Evolutionary conservation across 2,797 vertebrate species (phyloP).

Genomic region (Mycteria americana): DNA sequence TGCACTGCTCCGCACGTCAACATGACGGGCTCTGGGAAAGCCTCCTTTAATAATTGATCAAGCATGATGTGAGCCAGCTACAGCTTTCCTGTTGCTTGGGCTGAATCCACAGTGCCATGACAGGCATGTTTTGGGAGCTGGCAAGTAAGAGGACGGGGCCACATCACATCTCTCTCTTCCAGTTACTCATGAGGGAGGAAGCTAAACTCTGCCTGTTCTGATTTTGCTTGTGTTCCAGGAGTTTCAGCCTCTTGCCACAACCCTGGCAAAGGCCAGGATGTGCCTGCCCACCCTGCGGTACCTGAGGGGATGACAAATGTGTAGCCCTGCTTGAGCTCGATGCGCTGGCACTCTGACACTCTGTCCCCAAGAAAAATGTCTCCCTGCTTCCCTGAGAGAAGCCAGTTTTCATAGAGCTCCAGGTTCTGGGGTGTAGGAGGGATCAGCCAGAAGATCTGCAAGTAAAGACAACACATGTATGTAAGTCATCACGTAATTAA

Average conservation of each 20-base stretch:
- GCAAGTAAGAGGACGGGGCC: neutral
- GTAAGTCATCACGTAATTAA: neutral
- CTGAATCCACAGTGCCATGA: neutral
- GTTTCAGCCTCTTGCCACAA: neutral
- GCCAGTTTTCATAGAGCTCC: conserved; percentile 98
- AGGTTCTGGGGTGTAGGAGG: conserved; percentile 94
- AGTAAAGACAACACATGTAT: conserved; percentile 16
- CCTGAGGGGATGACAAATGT: conserved; percentile 98
- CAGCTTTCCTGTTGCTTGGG: neutral
- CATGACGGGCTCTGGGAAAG: neutral
- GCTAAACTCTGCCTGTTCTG: neutral
- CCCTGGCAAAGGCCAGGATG: neutral
- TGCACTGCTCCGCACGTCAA: neutral
- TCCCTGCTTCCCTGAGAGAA: conserved; percentile 96
- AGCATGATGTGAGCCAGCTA: neutral
- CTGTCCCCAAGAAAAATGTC: conserved; percentile 97
- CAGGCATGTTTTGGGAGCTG: neutral
- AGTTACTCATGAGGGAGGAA: neutral
- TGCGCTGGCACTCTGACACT: conserved; percentile 91
- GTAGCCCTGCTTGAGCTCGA: conserved; percentile 93
- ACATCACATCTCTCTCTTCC: neutral
- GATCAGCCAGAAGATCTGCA: conserved; percentile 96
- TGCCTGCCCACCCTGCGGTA: conserved; percentile 29
- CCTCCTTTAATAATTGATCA: neutral
- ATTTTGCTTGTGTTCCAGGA: neutral